Conservation (phyloP, 2,888 invertebrate genomes). For the Mesochorus sp. region DNA sequence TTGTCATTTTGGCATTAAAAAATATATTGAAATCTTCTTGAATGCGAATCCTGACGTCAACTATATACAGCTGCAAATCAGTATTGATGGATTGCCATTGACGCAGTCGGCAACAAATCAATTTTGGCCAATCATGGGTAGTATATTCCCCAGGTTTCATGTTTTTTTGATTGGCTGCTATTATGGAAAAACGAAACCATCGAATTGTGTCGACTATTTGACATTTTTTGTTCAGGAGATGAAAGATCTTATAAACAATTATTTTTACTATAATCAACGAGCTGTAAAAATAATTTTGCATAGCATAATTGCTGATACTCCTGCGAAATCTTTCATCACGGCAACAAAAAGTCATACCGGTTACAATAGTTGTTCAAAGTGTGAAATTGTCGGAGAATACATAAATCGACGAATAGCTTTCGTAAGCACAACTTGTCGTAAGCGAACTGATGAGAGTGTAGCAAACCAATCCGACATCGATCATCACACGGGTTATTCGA, state of each 20-base stretch:
- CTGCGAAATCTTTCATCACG: constrained; percentile 57
- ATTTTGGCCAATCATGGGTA: constrained; percentile 49
- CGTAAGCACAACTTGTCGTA: constrained; percentile 13
- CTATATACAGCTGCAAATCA: constrained; percentile 32
- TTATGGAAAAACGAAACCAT: constrained; percentile 60
- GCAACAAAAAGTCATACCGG: constrained; percentile 60
- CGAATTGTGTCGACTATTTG: constrained; percentile 51
- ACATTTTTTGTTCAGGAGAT: constrained; percentile 60
- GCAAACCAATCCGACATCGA: constrained; percentile 31
- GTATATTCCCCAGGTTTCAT: constrained; percentile 19
- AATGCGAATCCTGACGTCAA: constrained; percentile 32
- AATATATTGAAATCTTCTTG: constrained; percentile 28
- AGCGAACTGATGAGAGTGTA: constrained; percentile 55
- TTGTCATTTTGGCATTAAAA: constrained; percentile 29
- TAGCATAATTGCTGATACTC: constrained; percentile 56
- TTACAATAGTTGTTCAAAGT: constrained; percentile 62
- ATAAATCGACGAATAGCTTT: constrained; percentile 26
- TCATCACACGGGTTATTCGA: constrained; percentile 43
- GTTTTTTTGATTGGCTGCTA: constrained; percentile 63
- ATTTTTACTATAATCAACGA: constrained; percentile 38
- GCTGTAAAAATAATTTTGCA: constrained; percentile 42
- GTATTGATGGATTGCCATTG: constrained; percentile 62
- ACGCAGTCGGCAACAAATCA: constrained; percentile 55
- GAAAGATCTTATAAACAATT: constrained; percentile 43
- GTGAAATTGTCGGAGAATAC: constrained; percentile 52